Percentiles rank a stretch among this genome's conserved stretches.
Conservation (phyloP, 1,140 invertebrate species). For the Papilio dardanus region DNA sequence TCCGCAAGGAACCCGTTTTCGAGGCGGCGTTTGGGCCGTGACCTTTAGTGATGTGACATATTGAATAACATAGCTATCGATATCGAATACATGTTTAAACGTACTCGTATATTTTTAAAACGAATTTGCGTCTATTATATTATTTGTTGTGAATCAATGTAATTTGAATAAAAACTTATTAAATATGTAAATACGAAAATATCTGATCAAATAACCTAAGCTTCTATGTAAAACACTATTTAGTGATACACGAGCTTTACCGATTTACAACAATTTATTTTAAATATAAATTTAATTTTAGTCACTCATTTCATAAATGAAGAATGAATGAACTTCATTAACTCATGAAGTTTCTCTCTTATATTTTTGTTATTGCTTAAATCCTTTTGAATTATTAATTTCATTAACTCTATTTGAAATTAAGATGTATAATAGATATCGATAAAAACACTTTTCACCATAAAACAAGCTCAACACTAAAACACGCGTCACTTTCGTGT, state of each 20-base stretch:
- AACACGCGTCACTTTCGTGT: conserved; percentile 75
- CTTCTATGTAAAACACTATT: no score
- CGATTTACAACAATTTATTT: no score
- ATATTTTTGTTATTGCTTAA: no score
- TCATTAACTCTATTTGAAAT: no score
- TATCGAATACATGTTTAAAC: conserved; percentile 45
- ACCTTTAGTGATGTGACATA: conserved; percentile 60
- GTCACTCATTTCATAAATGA: no score
- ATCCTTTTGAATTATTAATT: no score
- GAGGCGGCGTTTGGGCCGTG: conserved; percentile 70
- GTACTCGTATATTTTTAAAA: neutral
- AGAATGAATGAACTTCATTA: no score
- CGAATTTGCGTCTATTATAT: neutral
- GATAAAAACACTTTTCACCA: conserved; percentile 39
- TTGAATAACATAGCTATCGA: conserved; percentile 42
- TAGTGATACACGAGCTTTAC: no score
- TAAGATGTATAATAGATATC: conserved; percentile 28
- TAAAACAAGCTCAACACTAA: conserved; percentile 54
- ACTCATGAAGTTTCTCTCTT: no score
- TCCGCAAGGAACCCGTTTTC: conserved; percentile 65
- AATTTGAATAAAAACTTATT: neutral
- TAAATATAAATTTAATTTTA: no score
- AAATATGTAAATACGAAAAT: neutral
- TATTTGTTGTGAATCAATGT: neutral
- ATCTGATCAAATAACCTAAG: neutral